These are phyloP conservation scores for Drosophila ficusphila DNA, from an alignment of 1,140 invertebrate species.

Conservation along the genomic window DNA sequence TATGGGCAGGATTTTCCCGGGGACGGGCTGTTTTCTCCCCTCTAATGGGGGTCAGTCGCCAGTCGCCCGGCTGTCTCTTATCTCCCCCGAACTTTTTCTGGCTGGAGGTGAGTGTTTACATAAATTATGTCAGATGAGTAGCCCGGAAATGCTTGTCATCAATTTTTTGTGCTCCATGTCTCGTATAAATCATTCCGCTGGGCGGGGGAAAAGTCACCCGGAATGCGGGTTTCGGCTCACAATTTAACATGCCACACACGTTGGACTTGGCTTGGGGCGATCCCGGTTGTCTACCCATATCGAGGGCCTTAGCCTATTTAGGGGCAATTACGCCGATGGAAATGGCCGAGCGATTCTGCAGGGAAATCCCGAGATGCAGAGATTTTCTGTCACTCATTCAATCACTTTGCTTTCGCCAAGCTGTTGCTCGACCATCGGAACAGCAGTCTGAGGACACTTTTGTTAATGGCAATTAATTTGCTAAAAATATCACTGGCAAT, in stretches of 20 bases:
- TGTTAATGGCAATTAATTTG: constrained; percentile 31
- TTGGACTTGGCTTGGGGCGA: constrained; percentile 42
- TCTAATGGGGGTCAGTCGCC: constrained; percentile 55
- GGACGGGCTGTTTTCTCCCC: not conserved
- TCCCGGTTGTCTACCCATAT: constrained; percentile 11
- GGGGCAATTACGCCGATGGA: constrained; percentile 29
- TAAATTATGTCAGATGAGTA: constrained; percentile 75
- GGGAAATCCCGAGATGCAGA: constrained; percentile 16
- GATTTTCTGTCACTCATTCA: constrained; percentile 5
- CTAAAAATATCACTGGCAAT: constrained; percentile 55
- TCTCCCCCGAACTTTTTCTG: not conserved
- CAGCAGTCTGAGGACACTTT: constrained; percentile 12
- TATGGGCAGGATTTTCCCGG: constrained; percentile 7
- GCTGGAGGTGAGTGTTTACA: constrained; percentile 68
- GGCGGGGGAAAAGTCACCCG: constrained; percentile 19
- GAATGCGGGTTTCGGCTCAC: constrained; percentile 42
- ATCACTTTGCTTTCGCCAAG: not conserved
- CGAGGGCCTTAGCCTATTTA: constrained; percentile 57
- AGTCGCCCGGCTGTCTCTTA: constrained; percentile 51
- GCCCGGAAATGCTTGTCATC: constrained; percentile 79
- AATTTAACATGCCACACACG: constrained; percentile 74
- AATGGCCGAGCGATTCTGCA: constrained; percentile 9
- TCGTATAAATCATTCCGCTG: constrained; percentile 62
- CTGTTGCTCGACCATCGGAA: constrained; percentile 4
- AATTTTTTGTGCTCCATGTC: constrained; percentile 52